Conservation (phyloP, 2,113 vertebrate genomes). For the Atrichornis clamosus region DNA sequence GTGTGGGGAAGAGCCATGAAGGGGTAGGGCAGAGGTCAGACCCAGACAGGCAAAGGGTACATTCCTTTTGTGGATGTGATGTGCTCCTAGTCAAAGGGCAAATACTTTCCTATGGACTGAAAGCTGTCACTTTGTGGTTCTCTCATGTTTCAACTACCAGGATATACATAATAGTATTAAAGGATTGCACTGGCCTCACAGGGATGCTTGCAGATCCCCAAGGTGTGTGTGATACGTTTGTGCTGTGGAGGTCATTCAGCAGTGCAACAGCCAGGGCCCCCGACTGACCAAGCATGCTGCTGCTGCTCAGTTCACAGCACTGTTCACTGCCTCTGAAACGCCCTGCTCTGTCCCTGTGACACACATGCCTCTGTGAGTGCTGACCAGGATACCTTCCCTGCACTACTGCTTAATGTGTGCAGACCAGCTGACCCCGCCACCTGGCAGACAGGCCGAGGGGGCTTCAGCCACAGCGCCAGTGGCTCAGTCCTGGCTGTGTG, state of each 20-base stretch:
- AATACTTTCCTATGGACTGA: neutral
- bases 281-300: neutral
- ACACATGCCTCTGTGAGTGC: neutral
- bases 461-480: neutral
- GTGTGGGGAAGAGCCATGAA: neutral
- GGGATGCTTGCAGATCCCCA: neutral
- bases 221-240: neutral
- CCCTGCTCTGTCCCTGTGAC: neutral
- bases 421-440: neutral
- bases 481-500: neutral
- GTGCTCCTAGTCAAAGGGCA: neutral
- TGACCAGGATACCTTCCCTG: neutral
- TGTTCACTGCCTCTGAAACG: neutral
- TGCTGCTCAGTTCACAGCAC: neutral
- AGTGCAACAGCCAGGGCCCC: fast-evolving
- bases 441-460: neutral
- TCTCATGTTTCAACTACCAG: neutral
- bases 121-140: neutral
- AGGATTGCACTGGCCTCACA: neutral
- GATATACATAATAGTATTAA: neutral
- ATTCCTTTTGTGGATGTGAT: neutral
- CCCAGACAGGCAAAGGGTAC: neutral
- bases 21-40: neutral
- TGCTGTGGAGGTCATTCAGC: neutral
- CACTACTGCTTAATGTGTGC: fast-evolving